Base-by-base conservation (phyloP, 2,888 invertebrate species). In the Melolontha melolontha region DNA sequence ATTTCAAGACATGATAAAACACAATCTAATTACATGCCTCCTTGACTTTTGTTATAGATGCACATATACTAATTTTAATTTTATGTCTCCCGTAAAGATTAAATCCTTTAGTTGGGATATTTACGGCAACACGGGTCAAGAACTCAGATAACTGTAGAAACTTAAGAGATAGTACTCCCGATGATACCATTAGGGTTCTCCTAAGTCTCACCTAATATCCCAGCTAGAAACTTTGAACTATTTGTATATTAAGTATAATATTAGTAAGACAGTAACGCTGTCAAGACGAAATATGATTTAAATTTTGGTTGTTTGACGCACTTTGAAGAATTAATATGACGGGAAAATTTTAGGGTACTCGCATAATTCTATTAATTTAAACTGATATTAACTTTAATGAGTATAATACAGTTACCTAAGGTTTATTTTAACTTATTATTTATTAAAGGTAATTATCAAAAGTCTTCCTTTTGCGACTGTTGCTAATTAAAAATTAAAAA, bases 141-240 rank as follows among this genome's bases (percentile, higher is more conserved):
- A 54, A 54, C 54, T 54, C 16, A 54, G 54, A 54, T 54, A 54
- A 54, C 17, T 40, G 40, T 17, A 14, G 17, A 47, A 47, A 47
- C 16, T 47, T 47, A 54, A 2, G 29, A 16, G 42, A 59, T 59
- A 59, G 29, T 42, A 42, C 42, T 59, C 59, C 59, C 59, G 44
- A 27, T 44, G 14, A 59, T 59, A 59, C 40, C 59, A 44, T 59
- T 59, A 59, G 44, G 27, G 44, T 44, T 44, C 44, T 29, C 57
- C 44, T 59, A 59, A 59, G 44, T 59, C 59, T 59, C 17, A 42
- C 59, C 44, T 59, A 59, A 59, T 59, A 27, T 44, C 59, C 44
- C 8, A 12, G 44, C 29, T 29, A 14, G 44, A 59, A 59, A 59
- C 44, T 59, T 59, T 44, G 8, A 44, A 44, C 59, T 59, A 44